A percentile compares a stretch with the other conserved stretches of the same genome.
Conservation (phyloP, 2,888 invertebrate genomes). For the Drosophila picticornis region DNA sequence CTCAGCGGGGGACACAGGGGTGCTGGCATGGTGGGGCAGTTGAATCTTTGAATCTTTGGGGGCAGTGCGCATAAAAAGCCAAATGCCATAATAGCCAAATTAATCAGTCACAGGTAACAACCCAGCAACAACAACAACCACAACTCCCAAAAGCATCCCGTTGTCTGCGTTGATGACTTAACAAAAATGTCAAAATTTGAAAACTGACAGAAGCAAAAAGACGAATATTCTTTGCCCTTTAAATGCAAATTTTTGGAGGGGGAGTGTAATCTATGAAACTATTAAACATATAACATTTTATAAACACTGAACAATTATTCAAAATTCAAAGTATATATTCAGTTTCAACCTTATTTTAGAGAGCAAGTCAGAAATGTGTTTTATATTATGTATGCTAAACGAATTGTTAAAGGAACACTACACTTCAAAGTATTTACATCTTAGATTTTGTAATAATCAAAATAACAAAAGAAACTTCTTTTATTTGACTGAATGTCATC, state of each 20-base stretch:
- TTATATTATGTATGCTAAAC: not conserved
- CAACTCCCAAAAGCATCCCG: conserved; percentile 59
- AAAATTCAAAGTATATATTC: not conserved
- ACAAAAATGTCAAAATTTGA: conserved; percentile 77
- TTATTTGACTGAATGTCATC: not conserved
- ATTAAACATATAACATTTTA: not conserved
- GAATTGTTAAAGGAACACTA: not conserved
- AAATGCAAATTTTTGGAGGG: conserved; percentile 5
- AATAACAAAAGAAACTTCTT: not conserved
- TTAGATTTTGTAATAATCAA: not conserved
- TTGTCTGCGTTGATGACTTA: conserved; percentile 75
- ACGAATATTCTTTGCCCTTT: conserved; percentile 42
- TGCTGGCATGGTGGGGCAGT: conserved; percentile 2
- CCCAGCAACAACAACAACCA: conserved; percentile 44
- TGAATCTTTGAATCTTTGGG: conserved; percentile 33
- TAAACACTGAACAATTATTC: not conserved
- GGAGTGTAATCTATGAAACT: not conserved
- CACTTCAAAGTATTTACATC: not conserved
- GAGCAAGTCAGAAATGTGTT: not conserved
- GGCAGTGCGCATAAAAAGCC: conserved; percentile 78
- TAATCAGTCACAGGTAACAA: conserved; percentile 80
- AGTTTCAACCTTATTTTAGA: not conserved
- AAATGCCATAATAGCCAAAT: conserved; percentile 81
- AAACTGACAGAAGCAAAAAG: conserved; percentile 3
- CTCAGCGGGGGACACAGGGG: conserved; percentile 1